Percentiles rank a stretch among this genome's conserved stretches.
These are phyloP conservation scores for Aspiorhynchus laticeps DNA, from an alignment of 2,113 vertebrate species.

Conservation along the genomic window DNA sequence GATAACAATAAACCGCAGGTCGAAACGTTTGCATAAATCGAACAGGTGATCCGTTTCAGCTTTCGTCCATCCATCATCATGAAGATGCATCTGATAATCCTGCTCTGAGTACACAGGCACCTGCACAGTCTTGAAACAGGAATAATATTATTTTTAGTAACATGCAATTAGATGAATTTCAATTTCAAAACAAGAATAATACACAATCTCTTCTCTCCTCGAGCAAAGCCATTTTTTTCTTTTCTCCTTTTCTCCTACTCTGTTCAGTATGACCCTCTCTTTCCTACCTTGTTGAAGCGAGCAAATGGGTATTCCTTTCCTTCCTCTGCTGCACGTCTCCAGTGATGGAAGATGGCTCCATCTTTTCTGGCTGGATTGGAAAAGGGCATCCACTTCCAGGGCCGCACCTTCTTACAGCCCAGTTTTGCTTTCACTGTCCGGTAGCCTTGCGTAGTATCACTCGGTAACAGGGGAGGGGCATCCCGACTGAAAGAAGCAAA, in stretches of 20 bases:
- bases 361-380: constrained; percentile 95
- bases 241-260: background rate
- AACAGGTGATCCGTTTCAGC: constrained; percentile 97
- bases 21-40: constrained; percentile 94
- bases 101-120: constrained; percentile 97
- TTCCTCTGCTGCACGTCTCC: constrained; percentile 94
- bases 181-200: background rate
- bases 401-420: constrained; percentile 96
- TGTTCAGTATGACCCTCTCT: no score
- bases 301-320: constrained; percentile 98
- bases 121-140: constrained; percentile 83
- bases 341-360: constrained; percentile 96
- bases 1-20: constrained; percentile 93
- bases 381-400: constrained; percentile 99
- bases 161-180: background rate
- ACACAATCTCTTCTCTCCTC: background rate
- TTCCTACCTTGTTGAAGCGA: constrained; percentile 90
- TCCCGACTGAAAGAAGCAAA: constrained; percentile 76
- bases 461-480: constrained; percentile 92
- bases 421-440: constrained; percentile 97
- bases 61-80: constrained; percentile 97
- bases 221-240: background rate
- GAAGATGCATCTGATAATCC: constrained; percentile 96
- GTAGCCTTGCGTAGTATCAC: constrained; percentile 97
- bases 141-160: background rate